These are phyloP conservation scores for Sciurus vulgaris DNA, from an alignment of 2,797 vertebrate genomes.

Conservation along the genomic window DNA sequence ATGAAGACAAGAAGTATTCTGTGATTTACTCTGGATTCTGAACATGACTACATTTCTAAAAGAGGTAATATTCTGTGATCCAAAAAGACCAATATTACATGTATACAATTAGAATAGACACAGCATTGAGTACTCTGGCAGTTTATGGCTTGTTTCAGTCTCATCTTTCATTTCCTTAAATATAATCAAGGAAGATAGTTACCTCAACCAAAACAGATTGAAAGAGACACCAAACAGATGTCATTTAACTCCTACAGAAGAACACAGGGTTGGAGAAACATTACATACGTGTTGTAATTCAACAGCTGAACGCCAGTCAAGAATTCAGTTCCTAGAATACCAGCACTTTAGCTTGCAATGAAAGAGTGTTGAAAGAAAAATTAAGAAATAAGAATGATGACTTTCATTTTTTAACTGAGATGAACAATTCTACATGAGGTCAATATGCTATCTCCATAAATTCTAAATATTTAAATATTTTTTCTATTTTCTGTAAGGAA, in stretches of 20 bases:
- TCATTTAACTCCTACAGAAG: conserved; percentile 15
- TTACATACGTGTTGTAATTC: neutral
- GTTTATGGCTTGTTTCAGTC: conserved; percentile 48
- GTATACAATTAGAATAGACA: conserved; percentile 60
- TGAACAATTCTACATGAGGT: neutral
- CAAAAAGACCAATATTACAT: conserved; percentile 52
- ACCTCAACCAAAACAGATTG: conserved; percentile 71
- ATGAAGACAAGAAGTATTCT: conserved; percentile 53
- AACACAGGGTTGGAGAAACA: neutral
- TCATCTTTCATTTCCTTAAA: conserved; percentile 69
- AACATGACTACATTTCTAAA: conserved; percentile 44
- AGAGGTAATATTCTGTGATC: neutral
- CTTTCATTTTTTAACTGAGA: neutral
- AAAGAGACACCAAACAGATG: conserved; percentile 67
- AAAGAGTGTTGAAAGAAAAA: neutral
- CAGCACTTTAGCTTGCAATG: neutral
- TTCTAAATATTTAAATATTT: neutral
- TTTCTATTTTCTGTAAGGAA: neutral
- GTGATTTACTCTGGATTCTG: conserved; percentile 47
- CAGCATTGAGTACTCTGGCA: conserved; percentile 55
- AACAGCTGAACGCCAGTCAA: neutral
- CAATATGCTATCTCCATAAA: neutral
- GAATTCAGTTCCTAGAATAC: neutral
- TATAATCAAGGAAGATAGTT: conserved; percentile 69
- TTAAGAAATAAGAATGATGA: neutral